These are phyloP conservation scores for Triplophysa yarkandensis DNA, from an alignment of 2,797 vertebrate genomes.

Conservation along the genomic window DNA sequence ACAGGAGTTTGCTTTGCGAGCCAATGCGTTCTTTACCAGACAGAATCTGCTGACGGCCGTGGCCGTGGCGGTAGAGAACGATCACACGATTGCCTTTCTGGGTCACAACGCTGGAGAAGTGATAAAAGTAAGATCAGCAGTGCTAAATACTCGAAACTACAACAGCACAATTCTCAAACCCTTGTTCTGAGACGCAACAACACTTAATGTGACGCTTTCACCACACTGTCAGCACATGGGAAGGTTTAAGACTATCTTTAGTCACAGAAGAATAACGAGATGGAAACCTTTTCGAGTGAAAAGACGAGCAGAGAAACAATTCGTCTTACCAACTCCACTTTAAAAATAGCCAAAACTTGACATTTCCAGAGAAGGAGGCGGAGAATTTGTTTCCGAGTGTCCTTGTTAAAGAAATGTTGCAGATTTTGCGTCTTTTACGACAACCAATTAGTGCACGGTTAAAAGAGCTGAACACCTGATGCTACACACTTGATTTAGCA, in stretches of 20 bases:
- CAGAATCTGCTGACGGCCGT: slow-evolving; percentile 79
- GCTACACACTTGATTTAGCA: slow-evolving; percentile 37
- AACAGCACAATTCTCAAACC: not conserved
- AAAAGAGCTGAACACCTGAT: slow-evolving; percentile 13
- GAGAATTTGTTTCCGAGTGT: not conserved
- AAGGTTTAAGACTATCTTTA: not conserved
- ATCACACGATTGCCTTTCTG: slow-evolving; percentile 87
- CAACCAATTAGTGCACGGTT: slow-evolving; percentile 37
- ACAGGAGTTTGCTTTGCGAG: slow-evolving; percentile 71
- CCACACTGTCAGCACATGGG: not conserved
- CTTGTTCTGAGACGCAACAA: not conserved
- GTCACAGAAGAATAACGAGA: not conserved
- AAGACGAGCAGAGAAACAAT: not conserved
- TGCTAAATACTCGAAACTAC: slow-evolving; percentile 6
- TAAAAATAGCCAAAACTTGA: slow-evolving; percentile 38
- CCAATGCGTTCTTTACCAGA: slow-evolving; percentile 22
- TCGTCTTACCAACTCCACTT: slow-evolving; percentile 1
- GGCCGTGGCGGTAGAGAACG: slow-evolving; percentile 84
- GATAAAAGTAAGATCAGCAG: slow-evolving; percentile 79
- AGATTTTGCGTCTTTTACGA: slow-evolving; percentile 11
- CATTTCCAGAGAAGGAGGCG: slow-evolving; percentile 1
- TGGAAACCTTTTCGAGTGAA: not conserved
- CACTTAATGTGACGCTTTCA: not conserved
- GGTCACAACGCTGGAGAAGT: slow-evolving; percentile 87
- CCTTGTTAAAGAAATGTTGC: slow-evolving; percentile 32